Percentiles rank a stretch among this genome's conserved stretches.
These are phyloP conservation scores for Actinernus sp. DNA, from an alignment of 92 coral and sea anemone species.

Conservation along the genomic window DNA sequence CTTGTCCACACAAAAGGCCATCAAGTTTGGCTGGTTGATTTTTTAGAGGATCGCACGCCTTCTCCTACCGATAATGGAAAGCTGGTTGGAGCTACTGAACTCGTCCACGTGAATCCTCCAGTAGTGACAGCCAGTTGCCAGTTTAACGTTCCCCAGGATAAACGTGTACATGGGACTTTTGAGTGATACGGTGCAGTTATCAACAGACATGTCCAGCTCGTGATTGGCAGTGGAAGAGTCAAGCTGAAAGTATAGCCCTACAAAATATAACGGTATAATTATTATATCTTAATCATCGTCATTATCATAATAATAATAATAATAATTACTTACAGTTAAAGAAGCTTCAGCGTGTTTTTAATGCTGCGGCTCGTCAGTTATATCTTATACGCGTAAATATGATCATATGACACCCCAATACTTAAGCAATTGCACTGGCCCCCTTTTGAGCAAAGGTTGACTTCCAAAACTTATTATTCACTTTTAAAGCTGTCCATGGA, in stretches of 20 bases:
- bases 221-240: constrained; percentile 86
- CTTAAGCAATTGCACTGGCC: no score
- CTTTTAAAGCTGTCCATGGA: no score
- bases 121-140: constrained; percentile 80
- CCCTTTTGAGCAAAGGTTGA: no score
- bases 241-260: constrained; percentile 81
- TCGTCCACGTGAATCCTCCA: constrained; percentile 93
- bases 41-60: neutral
- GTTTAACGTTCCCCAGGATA: constrained; percentile 77
- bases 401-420: no score
- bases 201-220: constrained; percentile 64
- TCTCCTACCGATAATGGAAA: constrained; percentile 78
- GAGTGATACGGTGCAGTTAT: constrained; percentile 81
- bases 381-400: no score
- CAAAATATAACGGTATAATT: neutral
- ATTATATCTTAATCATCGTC: no score
- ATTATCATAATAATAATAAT: no score
- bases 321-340: no score
- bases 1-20: neutral
- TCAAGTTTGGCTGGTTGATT: neutral
- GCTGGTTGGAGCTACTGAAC: constrained; percentile 77
- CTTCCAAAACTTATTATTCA: no score
- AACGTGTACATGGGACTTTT: constrained; percentile 88
- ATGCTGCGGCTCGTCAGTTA: no score
- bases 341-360: no score